A percentile compares a stretch with the other conserved stretches of the same genome.
These are phyloP conservation scores for Scaptomyza caliginosa DNA, from an alignment of 2,888 invertebrate species.

Conservation along the genomic window DNA sequence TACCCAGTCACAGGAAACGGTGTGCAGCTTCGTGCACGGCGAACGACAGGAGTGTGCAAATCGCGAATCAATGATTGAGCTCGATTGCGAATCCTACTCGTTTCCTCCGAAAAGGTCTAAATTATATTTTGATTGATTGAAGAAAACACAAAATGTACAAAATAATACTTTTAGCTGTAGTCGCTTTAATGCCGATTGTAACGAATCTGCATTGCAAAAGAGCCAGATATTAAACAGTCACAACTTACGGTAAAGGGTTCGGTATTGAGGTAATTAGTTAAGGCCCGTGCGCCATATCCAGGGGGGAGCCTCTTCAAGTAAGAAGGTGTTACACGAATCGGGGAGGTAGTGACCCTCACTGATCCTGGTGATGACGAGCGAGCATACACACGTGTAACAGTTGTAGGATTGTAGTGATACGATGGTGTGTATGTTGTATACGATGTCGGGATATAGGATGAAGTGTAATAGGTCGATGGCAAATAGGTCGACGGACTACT, in stretches of 20 bases:
- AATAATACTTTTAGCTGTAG: background rate
- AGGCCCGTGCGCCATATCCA: slow-evolving; percentile 87
- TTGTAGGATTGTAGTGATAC: slow-evolving; percentile 77
- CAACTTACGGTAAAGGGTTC: slow-evolving; percentile 89
- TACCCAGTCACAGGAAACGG: slow-evolving; percentile 83
- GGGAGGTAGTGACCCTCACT: slow-evolving; percentile 75
- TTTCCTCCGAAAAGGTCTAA: slow-evolving; percentile 93
- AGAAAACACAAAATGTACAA: background rate
- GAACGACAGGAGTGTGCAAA: slow-evolving; percentile 90
- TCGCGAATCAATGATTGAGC: slow-evolving; percentile 90
- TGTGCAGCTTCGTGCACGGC: slow-evolving; percentile 87
- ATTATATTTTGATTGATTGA: slow-evolving; percentile 18
- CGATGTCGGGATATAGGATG: slow-evolving; percentile 71
- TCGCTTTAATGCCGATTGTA: background rate
- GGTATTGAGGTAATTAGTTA: slow-evolving; percentile 92
- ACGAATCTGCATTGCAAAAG: background rate
- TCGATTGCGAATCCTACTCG: slow-evolving; percentile 91
- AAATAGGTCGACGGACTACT: slow-evolving; percentile 60
- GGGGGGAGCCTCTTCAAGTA: slow-evolving; percentile 88
- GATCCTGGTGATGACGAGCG: slow-evolving; percentile 78
- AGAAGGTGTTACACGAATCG: slow-evolving; percentile 87
- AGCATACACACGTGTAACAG: slow-evolving; percentile 75
- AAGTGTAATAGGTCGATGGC: slow-evolving; percentile 71
- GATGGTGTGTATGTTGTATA: slow-evolving; percentile 75
- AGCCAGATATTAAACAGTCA: slow-evolving; percentile 13